phyloP scores from a whole-genome alignment of 2,888 invertebrate species.

The Sialis fuliginosa region DNA sequence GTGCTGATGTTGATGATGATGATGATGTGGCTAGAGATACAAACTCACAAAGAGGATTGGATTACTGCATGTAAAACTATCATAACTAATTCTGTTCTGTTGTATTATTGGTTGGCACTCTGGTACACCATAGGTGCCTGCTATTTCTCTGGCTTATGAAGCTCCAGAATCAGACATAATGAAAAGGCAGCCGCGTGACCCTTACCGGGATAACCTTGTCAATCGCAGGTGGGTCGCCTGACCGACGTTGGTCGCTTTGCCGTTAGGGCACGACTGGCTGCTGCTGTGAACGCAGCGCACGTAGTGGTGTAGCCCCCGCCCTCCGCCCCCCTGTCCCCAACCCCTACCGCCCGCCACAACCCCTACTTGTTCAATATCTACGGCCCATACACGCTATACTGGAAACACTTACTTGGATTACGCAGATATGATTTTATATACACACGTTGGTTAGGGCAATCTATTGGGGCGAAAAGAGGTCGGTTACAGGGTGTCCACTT shows the following conservation, averaged over 20 bases:
- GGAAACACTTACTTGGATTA: no score
- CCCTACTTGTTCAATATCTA: no score
- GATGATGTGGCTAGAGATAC: neutral
- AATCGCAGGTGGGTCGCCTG: slow-evolving; percentile 78
- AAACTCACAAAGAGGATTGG: neutral
- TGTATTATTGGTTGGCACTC: slow-evolving; percentile 14
- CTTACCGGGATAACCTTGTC: slow-evolving; percentile 95
- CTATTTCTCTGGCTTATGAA: slow-evolving; percentile 98
- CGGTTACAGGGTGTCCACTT: no score
- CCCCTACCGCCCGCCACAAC: no score
- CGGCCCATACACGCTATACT: no score
- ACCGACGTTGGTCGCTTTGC: slow-evolving; percentile 5
- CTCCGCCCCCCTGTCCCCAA: no score
- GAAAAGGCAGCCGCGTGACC: slow-evolving; percentile 96
- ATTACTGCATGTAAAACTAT: neutral
- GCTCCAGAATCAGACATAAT: slow-evolving; percentile 98
- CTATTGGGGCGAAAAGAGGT: no score
- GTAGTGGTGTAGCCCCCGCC: neutral
- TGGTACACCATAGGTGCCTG: slow-evolving; percentile 72
- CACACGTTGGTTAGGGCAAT: no score
- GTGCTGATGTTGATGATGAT: neutral
- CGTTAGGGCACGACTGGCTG: neutral
- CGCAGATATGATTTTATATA: no score
- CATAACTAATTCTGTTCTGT: slow-evolving; percentile 4
- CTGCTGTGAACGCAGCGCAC: neutral